Evolutionary conservation across 2,797 vertebrate genomes (phyloP), one percentile per base, ranked within the genome.

Genomic region (Micrastur ruficollis): DNA sequence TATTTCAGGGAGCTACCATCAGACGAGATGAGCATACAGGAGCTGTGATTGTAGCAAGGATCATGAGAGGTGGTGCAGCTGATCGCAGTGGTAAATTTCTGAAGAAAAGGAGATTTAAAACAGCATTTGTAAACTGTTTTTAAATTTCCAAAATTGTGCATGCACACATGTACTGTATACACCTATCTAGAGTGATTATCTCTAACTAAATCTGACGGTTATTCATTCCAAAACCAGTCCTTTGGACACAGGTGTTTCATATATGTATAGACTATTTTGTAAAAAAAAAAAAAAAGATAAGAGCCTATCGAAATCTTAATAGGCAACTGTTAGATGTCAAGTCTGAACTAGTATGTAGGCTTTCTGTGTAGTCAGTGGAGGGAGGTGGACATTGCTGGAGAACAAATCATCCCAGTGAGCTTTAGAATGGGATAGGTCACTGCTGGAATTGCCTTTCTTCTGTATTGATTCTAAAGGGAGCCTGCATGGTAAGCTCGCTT

Each of bases 61-160:
- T 99, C 97, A 99, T 99, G 99, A 98, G 98, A 94, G 99, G 99
- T 20, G 99, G 99, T 2, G 99, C 99, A 3, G 99, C 99, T 5
- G 99, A 99, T 97, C 98, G 99, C 94, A 99, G 99, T 25, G 99
- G 99, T 99, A 97, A 98, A 98, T 98, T 86, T 31, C n/a, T 36
- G n/a, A 87, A 56, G 47, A 53, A 61, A 70, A 42, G 7, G 31
- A 34, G 14, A 32, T 79, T 79, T 62, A 21, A 74, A 66, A 11
- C 46, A 31, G 42, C 36, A 4, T 71, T 78, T 85, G 29, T 71
- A 31, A 78, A 1, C 18, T 29, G 38, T 40, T 40, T 29, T 40
- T n/a, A 40, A 27, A 40, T 26, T 55, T 55, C 40, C 26, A 29
- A 18, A 59, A 27, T 52, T 18, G 14, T 13, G 16, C 47, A n/a